A percentile compares a stretch with the other conserved stretches of the same genome.
Evolutionary conservation across 2,888 invertebrate genomes (phyloP).

Genomic region (Charanyca ferruginea): DNA sequence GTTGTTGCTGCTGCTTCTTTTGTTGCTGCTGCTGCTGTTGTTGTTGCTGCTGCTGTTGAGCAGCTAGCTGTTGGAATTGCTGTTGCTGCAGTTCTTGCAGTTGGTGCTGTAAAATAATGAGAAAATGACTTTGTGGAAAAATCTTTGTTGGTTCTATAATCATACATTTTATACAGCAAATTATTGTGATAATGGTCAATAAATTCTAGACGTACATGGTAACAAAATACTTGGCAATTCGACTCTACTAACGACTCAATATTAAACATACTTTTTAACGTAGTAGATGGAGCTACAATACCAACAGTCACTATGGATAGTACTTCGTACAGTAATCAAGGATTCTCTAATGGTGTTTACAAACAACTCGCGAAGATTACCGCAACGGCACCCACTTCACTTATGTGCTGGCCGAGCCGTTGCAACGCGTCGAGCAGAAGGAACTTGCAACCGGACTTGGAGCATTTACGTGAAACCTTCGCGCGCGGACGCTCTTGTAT

Average conservation of each 20-base stretch:
- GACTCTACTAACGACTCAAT: conserved; percentile 23
- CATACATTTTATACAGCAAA: conserved; percentile 27
- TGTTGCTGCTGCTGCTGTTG: conserved; percentile 75
- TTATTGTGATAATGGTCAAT: conserved; percentile 24
- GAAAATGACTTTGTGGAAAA: conserved; percentile 57
- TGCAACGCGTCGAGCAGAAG: conserved; percentile 83
- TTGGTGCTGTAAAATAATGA: conserved; percentile 73
- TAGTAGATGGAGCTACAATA: conserved; percentile 27
- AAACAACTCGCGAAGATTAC: conserved; percentile 67
- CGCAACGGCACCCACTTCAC: conserved; percentile 78
- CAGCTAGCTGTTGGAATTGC: conserved; percentile 73
- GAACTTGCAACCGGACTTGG: conserved; percentile 93
- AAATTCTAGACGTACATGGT: conserved; percentile 44
- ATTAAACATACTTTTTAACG: conserved; percentile 21
- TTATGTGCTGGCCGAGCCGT: conserved; percentile 82
- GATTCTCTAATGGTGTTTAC: conserved; percentile 22
- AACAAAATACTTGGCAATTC: conserved; percentile 34
- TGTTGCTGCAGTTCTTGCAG: conserved; percentile 81
- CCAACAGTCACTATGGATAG: conserved; percentile 27
- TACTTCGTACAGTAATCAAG: conserved; percentile 17
- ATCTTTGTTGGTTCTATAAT: conserved; percentile 1
- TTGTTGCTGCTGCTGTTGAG: conserved; percentile 73
- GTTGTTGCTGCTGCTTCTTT: conserved; percentile 76
- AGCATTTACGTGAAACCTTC: conserved; percentile 95
- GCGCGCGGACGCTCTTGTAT: conserved; percentile 96